phyloP scores from a whole-genome alignment of 2,113 vertebrate species.

The Mola mola region DNA sequence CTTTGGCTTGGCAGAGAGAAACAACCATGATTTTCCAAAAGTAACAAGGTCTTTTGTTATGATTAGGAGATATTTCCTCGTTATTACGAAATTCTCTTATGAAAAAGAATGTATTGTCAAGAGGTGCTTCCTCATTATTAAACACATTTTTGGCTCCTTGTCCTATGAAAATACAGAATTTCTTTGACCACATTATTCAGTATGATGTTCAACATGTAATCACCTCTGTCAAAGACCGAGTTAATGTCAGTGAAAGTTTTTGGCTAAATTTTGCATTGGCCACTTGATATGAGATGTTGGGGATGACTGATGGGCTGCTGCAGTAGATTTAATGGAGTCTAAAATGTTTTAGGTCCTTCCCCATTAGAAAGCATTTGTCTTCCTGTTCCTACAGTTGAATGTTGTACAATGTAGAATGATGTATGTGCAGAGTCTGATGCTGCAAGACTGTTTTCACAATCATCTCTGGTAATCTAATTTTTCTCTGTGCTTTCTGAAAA shows the following conservation, averaged over 20 bases:
- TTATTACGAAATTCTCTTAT: slow-evolving; percentile 30
- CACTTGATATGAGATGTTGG: no score
- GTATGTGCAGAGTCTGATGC: no score
- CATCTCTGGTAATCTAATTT: no score
- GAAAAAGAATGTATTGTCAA: slow-evolving; percentile 20
- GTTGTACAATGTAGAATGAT: no score
- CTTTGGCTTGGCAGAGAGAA: slow-evolving; percentile 35
- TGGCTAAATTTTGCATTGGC: no score
- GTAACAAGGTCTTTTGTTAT: slow-evolving; percentile 49
- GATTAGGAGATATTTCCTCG: slow-evolving; percentile 36
- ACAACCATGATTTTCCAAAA: slow-evolving; percentile 16
- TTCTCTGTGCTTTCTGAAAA: no score
- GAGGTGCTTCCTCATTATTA: background rate
- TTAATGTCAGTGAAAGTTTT: no score
- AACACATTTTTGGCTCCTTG: background rate
- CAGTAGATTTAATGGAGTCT: background rate
- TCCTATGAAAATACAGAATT: slow-evolving; percentile 1
- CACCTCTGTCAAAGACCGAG: background rate
- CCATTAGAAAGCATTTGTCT: background rate
- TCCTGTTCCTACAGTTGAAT: background rate
- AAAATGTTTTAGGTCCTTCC: background rate
- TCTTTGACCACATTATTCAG: background rate
- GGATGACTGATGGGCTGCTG: no score
- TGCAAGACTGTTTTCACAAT: no score
- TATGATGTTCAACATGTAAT: background rate